Percentiles rank a stretch among this genome's conserved stretches.
Conservation (phyloP, 2,888 invertebrate species). For the Scrobipalpa atriplicella region DNA sequence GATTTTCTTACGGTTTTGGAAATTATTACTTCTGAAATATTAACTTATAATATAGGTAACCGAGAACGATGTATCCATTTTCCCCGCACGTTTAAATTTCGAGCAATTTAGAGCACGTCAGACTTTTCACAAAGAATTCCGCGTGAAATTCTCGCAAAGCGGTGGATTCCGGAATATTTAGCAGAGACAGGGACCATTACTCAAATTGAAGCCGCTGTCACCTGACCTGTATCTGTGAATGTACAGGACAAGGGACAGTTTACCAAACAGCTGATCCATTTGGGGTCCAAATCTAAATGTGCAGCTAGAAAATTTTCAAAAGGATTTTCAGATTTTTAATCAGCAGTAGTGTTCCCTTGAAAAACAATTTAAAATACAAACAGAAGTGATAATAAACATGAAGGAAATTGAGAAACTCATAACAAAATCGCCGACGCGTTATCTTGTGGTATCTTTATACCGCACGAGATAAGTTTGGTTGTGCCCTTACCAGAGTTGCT, state of each 20-base stretch:
- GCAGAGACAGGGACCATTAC: slow-evolving; percentile 7
- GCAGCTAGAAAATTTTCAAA: too few species aligned
- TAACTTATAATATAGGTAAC: too few species aligned
- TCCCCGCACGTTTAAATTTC: neutral
- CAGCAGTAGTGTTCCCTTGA: too few species aligned
- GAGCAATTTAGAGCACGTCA: slow-evolving; percentile 16
- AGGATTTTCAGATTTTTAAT: neutral
- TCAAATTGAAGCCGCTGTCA: slow-evolving; percentile 14
- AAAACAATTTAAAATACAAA: neutral
- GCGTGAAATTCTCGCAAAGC: slow-evolving; percentile 1
- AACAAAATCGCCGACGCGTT: neutral
- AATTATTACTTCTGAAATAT: too few species aligned
- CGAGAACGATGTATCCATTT: slow-evolving; percentile 3
- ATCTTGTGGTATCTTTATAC: slow-evolving; percentile 7
- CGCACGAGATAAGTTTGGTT: neutral
- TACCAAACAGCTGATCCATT: neutral
- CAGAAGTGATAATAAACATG: neutral
- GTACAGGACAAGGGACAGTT: neutral
- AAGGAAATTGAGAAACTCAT: slow-evolving; percentile 5
- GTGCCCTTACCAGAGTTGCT: neutral
- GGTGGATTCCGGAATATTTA: neutral
- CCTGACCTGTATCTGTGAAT: slow-evolving; percentile 6
- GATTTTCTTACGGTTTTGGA: too few species aligned
- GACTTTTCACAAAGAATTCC: slow-evolving; percentile 14
- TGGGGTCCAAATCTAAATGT: neutral